phyloP scores from a whole-genome alignment of 1,140 invertebrate genomes.

The Drosophila bocqueti region DNA sequence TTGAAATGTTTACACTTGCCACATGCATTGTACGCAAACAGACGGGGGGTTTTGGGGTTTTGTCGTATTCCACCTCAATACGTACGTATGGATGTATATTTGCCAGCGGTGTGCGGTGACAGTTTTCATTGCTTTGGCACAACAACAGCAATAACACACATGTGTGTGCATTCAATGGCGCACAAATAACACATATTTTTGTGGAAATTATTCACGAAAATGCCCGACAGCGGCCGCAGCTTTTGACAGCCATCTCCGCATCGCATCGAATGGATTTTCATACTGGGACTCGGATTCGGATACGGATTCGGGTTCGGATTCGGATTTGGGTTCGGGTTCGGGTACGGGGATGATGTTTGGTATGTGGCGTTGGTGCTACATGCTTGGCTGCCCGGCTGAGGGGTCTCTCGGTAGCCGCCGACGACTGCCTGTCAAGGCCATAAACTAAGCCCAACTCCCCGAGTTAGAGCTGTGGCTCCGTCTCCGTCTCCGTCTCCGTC shows the following conservation, averaged over 20 bases:
- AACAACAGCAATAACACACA: slow-evolving; percentile 16
- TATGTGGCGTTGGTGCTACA: slow-evolving; percentile 9
- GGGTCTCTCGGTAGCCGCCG: neutral
- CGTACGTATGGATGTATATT: neutral
- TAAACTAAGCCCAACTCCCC: slow-evolving; percentile 55
- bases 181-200: slow-evolving; percentile 33
- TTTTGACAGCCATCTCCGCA: slow-evolving; percentile 62
- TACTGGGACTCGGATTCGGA: slow-evolving; percentile 6
- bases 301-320: neutral
- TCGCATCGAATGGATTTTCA: slow-evolving; percentile 18
- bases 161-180: slow-evolving; percentile 17
- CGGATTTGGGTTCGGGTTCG: slow-evolving; percentile 7
- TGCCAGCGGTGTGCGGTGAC: slow-evolving; percentile 33
- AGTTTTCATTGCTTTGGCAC: slow-evolving; percentile 45
- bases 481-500: slow-evolving; percentile 6
- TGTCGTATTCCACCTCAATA: neutral
- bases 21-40: slow-evolving; percentile 29
- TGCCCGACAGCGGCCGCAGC: slow-evolving; percentile 55
- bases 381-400: slow-evolving; percentile 44
- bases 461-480: neutral
- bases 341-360: slow-evolving; percentile 23
- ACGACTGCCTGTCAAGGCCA: slow-evolving; percentile 51
- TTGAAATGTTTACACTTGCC: slow-evolving; percentile 54
- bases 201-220: slow-evolving; percentile 52
- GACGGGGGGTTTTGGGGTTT: neutral